Percentiles rank a stretch among this genome's conserved stretches.
Conservation (phyloP, 1,140 invertebrate species). For the Vanessa atalanta region DNA sequence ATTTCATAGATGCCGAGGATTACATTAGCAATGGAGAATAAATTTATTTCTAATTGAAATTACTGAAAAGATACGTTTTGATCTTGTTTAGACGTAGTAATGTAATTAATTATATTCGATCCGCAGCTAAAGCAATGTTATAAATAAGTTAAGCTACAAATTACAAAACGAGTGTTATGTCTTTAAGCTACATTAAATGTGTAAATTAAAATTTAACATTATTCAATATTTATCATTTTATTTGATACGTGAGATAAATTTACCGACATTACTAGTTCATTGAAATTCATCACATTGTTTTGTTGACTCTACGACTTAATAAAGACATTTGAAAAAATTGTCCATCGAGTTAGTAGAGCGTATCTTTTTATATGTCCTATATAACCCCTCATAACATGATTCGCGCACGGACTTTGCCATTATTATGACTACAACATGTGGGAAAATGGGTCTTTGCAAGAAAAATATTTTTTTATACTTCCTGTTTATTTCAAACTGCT, state of each 20-base stretch:
- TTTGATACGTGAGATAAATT: not conserved
- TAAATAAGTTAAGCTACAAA: no score
- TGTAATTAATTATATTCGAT: no score
- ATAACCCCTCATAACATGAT: not conserved
- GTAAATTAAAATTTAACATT: no score
- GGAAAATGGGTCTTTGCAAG: constrained; percentile 20
- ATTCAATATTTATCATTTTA: no score
- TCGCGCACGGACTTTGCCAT: not conserved
- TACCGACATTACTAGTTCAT: not conserved
- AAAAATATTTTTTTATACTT: constrained; percentile 37
- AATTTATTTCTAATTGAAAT: no score
- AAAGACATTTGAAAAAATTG: constrained; percentile 17
- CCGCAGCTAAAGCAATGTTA: no score
- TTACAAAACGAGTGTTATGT: no score
- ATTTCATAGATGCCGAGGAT: no score
- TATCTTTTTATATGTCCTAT: constrained; percentile 6
- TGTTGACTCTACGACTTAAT: constrained; percentile 2
- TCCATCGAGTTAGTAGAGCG: constrained; percentile 26
- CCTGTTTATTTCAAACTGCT: constrained; percentile 38
- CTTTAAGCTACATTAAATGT: no score
- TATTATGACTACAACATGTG: not conserved
- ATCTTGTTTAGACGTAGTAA: no score
- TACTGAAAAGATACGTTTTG: no score
- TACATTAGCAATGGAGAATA: no score
- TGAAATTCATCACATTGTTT: not conserved